Evolutionary conservation across 2,797 vertebrate species (phyloP), one percentile per base, ranked within the genome.

Genomic region (Holocentrus rufus): DNA sequence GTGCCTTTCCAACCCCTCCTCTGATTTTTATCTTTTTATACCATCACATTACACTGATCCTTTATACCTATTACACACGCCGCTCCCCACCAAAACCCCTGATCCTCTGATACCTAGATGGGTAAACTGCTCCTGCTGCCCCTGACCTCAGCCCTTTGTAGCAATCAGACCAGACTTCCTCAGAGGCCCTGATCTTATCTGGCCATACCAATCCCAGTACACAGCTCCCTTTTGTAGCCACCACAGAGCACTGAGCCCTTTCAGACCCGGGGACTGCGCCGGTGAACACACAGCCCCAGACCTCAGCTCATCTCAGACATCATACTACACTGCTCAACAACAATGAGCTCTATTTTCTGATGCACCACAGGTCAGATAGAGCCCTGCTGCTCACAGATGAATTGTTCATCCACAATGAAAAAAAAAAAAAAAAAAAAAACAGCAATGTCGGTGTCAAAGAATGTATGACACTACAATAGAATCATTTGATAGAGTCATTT

Each of bases 121-220:
- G 88, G 90, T 92, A 91, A 91, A 92, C 87, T 85, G 88, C 85
- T 92, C 86, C 90, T 89, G 83, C 87, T 86, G 87, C 89, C 88
- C 88, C 91, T 92, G 93, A 94, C 92, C 92, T 89, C 89, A 86
- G 88, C 85, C 92, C 91, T 93, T 92, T 91, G 92, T 91, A 92
- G 86, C 91, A 91, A 93, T 94, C 92, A 92, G 89, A 90, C 87
- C 85, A 91, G 85, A 89, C 92, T 90, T 93, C 90, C 92, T 93
- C 89, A 85, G 86, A 91, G 90, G 90, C 87, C 87, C 85, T 81
- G 92, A 92, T 92, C 91, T 91, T 92, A 94, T 93, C 92, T 90
- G 82, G 76, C 80, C 81, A 80, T 89, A 90, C 85, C 89, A 88
- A 92, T 90, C 88, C 89, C 70, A 85, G 88, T 89, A 93, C 91